Base-by-base conservation (phyloP, 2,888 invertebrate species). In the Cryptus viduatorius region DNA sequence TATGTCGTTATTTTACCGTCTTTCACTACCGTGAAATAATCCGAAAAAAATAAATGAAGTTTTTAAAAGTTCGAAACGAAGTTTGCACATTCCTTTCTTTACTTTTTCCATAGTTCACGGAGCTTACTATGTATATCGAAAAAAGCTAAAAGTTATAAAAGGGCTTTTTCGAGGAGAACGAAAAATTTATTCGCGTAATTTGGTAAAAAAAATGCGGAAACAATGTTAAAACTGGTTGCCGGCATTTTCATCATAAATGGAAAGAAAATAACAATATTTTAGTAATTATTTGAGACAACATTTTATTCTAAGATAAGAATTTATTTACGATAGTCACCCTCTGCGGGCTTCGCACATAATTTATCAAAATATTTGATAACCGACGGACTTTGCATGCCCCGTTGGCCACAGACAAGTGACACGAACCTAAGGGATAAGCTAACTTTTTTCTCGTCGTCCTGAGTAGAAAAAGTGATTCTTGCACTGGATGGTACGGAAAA, bases 321-420 rank as follows among this genome's bases (percentile, higher is more conserved):
- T 10, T 8, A 53, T 53, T 50, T 50, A 14, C 50, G 53, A 5
- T 8, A 37, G 2, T 0, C 19, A 53, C 1, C 19, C 16, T 3
- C 53, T 4, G 53, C 19, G 19, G 16, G 19, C 10, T 19, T 53
- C 53, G 3, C 3, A 10, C 4, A 37, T 37, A 56, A 19, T 24
- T 19, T 24, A 19, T 56, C 12, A 8, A 56, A 24, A 24, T 56
- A 56, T 56, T 56, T 24, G 67, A 44, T 53, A 67, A 53, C n/a
- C 14, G 5, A 37, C 37, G 8, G 37, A 37, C 37, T 37, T 37
- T 37, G 37, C 37, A 37, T 37, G 37, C 37, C 37, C 37, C 37
- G 4, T 37, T 37, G 1, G 37, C 1, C 37, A 37, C 8, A 8
- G 37, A 24, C 29, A 42, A 67, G 24, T 31, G 68, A 37, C 59